Conservation (phyloP, 1,140 invertebrate genomes). For the Tetragonula clypearis region DNA sequence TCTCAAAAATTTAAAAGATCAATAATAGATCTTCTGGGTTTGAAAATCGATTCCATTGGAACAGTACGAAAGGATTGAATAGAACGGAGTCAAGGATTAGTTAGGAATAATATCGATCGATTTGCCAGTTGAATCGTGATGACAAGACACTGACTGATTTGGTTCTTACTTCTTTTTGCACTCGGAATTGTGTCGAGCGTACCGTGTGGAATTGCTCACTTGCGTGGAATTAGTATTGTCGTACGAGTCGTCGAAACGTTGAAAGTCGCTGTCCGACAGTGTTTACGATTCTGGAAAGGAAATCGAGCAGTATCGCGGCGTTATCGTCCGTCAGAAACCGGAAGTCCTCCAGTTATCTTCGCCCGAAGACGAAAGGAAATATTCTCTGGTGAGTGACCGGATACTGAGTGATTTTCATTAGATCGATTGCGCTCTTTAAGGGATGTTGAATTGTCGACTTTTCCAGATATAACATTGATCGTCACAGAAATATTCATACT, state of each 20-base stretch:
- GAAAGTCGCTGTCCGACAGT: not conserved
- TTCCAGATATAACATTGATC: too few relatives aligned
- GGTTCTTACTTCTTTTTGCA: not conserved
- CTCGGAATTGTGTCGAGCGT: not conserved
- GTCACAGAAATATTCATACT: too few relatives aligned
- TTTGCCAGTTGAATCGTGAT: not conserved
- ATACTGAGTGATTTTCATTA: not conserved
- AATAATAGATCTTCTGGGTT: too few relatives aligned
- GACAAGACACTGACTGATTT: not conserved
- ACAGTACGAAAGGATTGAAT: not conserved
- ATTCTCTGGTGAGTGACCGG: not conserved
- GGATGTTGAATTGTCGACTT: too few relatives aligned
- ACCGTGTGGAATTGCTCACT: slow-evolving; percentile 9
- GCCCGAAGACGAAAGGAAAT: not conserved
- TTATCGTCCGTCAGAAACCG: slow-evolving; percentile 2
- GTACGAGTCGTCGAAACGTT: not conserved
- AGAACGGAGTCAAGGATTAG: not conserved
- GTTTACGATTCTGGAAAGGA: slow-evolving; percentile 10
- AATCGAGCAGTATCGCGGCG: not conserved
- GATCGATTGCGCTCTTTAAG: not conserved
- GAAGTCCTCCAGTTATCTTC: not conserved
- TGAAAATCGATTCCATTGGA: not conserved
- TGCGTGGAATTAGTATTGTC: not conserved
- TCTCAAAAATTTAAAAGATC: too few relatives aligned
- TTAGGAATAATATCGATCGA: not conserved